These are phyloP conservation scores for Slavum lentiscoides DNA, from an alignment of 2,888 invertebrate genomes.

Conservation along the genomic window DNA sequence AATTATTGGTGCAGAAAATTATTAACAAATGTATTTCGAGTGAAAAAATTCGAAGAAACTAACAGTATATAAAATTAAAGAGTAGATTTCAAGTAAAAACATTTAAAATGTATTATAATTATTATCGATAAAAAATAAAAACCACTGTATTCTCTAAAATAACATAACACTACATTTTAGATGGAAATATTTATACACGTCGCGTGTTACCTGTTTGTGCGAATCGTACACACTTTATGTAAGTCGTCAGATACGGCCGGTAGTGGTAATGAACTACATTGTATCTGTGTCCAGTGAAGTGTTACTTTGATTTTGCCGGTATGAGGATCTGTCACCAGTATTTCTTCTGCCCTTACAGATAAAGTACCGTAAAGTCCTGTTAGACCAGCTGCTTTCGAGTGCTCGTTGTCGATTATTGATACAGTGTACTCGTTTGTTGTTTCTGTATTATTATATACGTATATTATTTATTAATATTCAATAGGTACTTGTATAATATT, in stretches of 20 bases:
- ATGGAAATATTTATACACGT: not conserved
- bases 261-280: slow-evolving; percentile 56
- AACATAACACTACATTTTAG: not conserved
- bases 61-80: too few species aligned
- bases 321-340: slow-evolving; percentile 65
- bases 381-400: slow-evolving; percentile 68
- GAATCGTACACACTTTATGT: slow-evolving; percentile 66
- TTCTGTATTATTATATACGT: slow-evolving; percentile 30
- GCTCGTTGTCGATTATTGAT: slow-evolving; percentile 67
- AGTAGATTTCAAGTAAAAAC: too few species aligned
- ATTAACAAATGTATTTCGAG: too few species aligned
- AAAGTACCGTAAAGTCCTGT: slow-evolving; percentile 66
- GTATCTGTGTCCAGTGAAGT: slow-evolving; percentile 68
- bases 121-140: too few species aligned
- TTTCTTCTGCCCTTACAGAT: slow-evolving; percentile 64
- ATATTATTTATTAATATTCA: too few species aligned
- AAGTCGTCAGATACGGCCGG: slow-evolving; percentile 64
- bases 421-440: slow-evolving; percentile 62
- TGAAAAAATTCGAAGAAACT: too few species aligned
- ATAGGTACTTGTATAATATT: too few species aligned
- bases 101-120: too few species aligned
- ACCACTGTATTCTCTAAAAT: not conserved
- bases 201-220: slow-evolving; percentile 65
- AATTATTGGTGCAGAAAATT: too few species aligned
- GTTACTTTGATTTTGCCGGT: slow-evolving; percentile 63